phyloP scores from a whole-genome alignment of 2,888 invertebrate species.

The Hirtodrosophila histrioides region DNA sequence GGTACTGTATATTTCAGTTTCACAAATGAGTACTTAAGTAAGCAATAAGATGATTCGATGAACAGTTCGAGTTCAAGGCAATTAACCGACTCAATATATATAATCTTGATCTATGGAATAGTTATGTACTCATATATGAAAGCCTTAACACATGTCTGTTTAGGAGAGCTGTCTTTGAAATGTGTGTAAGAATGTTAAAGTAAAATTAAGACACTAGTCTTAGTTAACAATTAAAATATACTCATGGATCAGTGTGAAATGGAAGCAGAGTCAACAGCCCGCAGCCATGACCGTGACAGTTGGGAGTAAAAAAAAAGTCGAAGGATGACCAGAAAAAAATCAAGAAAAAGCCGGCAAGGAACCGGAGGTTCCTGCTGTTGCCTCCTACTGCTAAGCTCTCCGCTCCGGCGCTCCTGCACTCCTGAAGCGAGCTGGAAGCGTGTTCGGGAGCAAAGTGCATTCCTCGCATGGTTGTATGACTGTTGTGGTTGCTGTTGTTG shows the following conservation, averaged over 20 bases:
- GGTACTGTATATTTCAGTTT: too few species aligned
- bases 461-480: slow-evolving; percentile 43
- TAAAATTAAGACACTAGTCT: not conserved
- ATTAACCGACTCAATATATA: too few species aligned
- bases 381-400: slow-evolving; percentile 5
- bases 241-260: slow-evolving; percentile 29
- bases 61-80: too few species aligned
- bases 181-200: too few species aligned
- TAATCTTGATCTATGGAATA: too few species aligned
- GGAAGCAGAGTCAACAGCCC: slow-evolving; percentile 42
- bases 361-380: slow-evolving; percentile 5
- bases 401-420: not conserved
- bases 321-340: slow-evolving; percentile 31
- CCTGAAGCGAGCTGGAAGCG: slow-evolving; percentile 62
- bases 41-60: too few species aligned
- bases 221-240: not conserved
- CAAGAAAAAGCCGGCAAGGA: slow-evolving; percentile 27
- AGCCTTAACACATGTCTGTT: too few species aligned
- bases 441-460: slow-evolving; percentile 74
- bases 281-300: slow-evolving; percentile 63
- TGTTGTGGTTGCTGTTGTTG: slow-evolving; percentile 5
- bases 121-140: too few species aligned
- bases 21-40: too few species aligned
- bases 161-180: too few species aligned
- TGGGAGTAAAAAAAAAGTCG: slow-evolving; percentile 43